Conservation (phyloP, 2,797 vertebrate species). For the Aeoliscus strigatus region DNA sequence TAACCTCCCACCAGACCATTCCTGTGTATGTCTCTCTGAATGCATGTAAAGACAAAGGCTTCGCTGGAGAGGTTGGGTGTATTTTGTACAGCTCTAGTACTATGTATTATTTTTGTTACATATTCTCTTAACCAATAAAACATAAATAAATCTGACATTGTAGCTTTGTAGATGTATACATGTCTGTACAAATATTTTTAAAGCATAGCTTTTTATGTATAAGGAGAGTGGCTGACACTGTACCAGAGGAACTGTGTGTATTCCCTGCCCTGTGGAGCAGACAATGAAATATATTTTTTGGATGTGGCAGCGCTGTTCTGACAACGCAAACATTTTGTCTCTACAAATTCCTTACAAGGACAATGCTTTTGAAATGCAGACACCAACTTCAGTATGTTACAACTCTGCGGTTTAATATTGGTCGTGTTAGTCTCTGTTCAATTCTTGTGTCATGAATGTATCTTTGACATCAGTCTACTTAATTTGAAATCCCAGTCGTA, state of each 20-base stretch:
- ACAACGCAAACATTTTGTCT: conserved; percentile 57
- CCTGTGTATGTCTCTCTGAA: conserved; percentile 50
- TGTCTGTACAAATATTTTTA: conserved; percentile 72
- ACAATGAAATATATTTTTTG: conserved; percentile 75
- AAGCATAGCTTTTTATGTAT: conserved; percentile 72
- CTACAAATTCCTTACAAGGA: conserved; percentile 60
- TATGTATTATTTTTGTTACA: conserved; percentile 76
- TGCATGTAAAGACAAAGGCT: conserved; percentile 52
- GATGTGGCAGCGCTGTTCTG: conserved; percentile 73
- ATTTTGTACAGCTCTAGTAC: conserved; percentile 80
- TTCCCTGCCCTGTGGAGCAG: conserved; percentile 84
- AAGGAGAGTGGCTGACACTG: conserved; percentile 79
- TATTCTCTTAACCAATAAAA: conserved; percentile 69
- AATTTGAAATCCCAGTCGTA: conserved; percentile 22
- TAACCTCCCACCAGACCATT: conserved; percentile 44
- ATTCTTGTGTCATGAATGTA: conserved; percentile 53
- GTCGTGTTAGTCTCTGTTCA: conserved; percentile 25
- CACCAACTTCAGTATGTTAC: conserved; percentile 44
- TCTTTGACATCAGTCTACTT: conserved; percentile 21
- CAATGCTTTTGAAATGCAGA: conserved; percentile 58
- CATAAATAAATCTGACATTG: conserved; percentile 55
- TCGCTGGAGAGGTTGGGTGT: conserved; percentile 66
- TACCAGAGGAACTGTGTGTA: conserved; percentile 79
- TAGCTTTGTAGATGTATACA: conserved; percentile 76
- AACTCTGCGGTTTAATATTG: conserved; percentile 45